These are phyloP conservation scores for Aromia moschata DNA, from an alignment of 2,888 invertebrate species.

Conservation along the genomic window DNA sequence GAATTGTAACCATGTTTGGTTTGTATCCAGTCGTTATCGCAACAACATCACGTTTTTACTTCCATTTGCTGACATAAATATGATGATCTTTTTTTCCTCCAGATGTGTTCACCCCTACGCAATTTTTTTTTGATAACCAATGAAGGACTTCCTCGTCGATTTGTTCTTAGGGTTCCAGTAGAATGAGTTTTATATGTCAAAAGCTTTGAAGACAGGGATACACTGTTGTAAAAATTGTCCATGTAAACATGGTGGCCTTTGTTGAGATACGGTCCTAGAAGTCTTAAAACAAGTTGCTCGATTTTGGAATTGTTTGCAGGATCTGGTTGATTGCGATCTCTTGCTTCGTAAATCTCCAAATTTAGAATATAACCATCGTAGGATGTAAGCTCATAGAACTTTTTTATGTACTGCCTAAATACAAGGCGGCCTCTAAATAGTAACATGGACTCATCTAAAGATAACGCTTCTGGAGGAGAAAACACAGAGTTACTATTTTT, in stretches of 20 bases:
- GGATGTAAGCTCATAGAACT: conserved; percentile 24
- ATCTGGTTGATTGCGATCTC: neutral
- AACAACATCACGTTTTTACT: too few relatives aligned
- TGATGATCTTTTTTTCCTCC: too few relatives aligned
- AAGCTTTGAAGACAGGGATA: conserved; percentile 18
- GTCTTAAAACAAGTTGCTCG: conserved; percentile 17
- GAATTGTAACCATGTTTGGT: too few relatives aligned
- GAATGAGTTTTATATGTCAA: conserved; percentile 8
- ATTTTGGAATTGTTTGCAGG: conserved; percentile 15
- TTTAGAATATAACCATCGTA: conserved; percentile 30
- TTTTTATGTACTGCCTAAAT: conserved; percentile 30
- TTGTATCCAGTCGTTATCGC: too few relatives aligned
- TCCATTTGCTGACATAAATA: too few relatives aligned
- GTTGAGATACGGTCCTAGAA: conserved; percentile 28
- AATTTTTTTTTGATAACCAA: conserved; percentile 5
- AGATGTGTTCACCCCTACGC: conserved; percentile 16
- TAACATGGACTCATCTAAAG: conserved; percentile 22
- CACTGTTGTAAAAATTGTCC: conserved; percentile 31
- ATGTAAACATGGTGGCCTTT: conserved; percentile 24
- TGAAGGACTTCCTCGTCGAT: conserved; percentile 8
- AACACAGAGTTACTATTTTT: neutral
- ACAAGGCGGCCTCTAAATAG: conserved; percentile 22
- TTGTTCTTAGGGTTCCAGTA: conserved; percentile 3
- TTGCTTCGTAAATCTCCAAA: conserved; percentile 25
- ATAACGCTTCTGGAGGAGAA: conserved; percentile 9